Percentiles rank a stretch among this genome's conserved stretches.
phyloP scores from a whole-genome alignment of 2,113 vertebrate species.

The Hassar affinis region DNA sequence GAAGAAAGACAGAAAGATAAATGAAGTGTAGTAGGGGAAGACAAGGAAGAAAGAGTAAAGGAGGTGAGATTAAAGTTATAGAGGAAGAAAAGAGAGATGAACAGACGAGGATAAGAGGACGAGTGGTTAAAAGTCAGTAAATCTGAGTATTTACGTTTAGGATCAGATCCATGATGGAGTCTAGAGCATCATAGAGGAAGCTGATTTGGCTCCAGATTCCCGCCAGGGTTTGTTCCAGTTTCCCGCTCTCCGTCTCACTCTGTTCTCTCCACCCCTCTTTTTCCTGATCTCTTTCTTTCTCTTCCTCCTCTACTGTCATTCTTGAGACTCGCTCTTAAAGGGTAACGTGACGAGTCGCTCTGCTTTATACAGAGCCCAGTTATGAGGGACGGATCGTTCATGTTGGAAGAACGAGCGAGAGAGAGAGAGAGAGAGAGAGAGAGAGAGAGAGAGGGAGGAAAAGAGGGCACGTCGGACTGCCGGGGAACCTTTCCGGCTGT shows the following conservation, averaged over 20 bases:
- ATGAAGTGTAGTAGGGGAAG: not conserved
- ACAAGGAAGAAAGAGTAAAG: not conserved
- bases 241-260: slow-evolving; percentile 11
- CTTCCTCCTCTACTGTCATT: slow-evolving; percentile 27
- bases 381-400: slow-evolving; percentile 2
- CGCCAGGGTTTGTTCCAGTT: slow-evolving; percentile 44
- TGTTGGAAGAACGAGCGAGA: not conserved
- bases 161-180: slow-evolving; percentile 53
- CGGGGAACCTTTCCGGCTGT: not conserved
- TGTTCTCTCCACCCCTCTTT: slow-evolving; percentile 17
- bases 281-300: slow-evolving; percentile 42
- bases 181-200: slow-evolving; percentile 53
- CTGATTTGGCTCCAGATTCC: slow-evolving; percentile 58
- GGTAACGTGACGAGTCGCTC: slow-evolving; percentile 58
- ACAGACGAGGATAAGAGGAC: not conserved
- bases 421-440: not conserved
- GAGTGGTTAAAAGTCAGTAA: not conserved
- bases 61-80: not conserved
- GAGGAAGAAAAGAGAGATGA: not conserved
- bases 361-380: not conserved
- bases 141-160: slow-evolving; percentile 52
- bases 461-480: not conserved
- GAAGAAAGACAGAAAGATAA: not conserved
- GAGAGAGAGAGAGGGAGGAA: not conserved
- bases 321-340: slow-evolving; percentile 44